Evolutionary conservation across 1,140 invertebrate species (phyloP).

Genomic region (Manduca sexta): DNA sequence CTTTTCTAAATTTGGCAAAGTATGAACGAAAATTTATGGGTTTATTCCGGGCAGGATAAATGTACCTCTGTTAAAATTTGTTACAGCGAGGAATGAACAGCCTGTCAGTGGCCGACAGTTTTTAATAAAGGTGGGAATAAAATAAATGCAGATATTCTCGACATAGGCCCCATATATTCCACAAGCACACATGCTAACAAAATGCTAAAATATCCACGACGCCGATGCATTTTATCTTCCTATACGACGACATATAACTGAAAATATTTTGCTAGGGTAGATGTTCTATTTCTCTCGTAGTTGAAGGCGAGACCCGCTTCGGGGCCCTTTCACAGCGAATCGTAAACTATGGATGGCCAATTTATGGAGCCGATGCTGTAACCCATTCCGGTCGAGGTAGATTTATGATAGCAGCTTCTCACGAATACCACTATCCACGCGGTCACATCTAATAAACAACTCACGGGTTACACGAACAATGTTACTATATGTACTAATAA

Average conservation of each 20-base stretch:
- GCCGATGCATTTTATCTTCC: background rate
- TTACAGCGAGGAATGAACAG: too few relatives aligned
- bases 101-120: too few relatives aligned
- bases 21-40: background rate
- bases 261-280: background rate
- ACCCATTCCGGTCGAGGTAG: conserved; percentile 53
- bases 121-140: too few relatives aligned
- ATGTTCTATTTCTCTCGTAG: conserved; percentile 23
- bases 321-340: conserved; percentile 54
- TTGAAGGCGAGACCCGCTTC: conserved; percentile 26
- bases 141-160: background rate
- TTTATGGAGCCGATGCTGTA: conserved; percentile 61
- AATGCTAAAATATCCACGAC: background rate
- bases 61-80: background rate
- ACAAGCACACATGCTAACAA: too few relatives aligned
- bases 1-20: conserved; percentile 12
- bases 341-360: conserved; percentile 66
- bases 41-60: too few relatives aligned
- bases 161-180: background rate
- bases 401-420: conserved; percentile 57
- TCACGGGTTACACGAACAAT: conserved; percentile 7
- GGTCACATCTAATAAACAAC: conserved; percentile 32
- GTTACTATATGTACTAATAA: background rate
- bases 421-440: conserved; percentile 44
- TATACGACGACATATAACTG: conserved; percentile 1